A percentile compares a stretch with the other conserved stretches of the same genome.
Evolutionary conservation across 2,797 vertebrate species (phyloP).

Genomic region (Cephalopachus bancanus): DNA sequence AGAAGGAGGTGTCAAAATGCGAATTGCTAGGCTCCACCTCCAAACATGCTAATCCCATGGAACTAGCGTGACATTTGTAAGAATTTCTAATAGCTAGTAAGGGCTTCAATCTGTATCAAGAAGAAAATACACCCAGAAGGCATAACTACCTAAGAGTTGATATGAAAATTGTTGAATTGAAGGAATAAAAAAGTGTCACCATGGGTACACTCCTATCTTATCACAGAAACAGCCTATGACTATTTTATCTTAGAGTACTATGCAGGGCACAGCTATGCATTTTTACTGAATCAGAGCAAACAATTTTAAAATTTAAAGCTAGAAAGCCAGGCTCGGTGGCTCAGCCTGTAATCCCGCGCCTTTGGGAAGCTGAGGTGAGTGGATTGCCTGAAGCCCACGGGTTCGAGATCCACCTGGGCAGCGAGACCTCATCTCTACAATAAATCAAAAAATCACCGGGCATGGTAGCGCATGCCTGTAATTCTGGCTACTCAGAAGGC

Average conservation of each 20-base stretch:
- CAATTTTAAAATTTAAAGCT: not conserved
- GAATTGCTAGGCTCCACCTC: not conserved
- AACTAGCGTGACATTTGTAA: not conserved
- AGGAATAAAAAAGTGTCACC: not conserved
- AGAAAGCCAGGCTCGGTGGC: no score
- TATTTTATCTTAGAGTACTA: not conserved
- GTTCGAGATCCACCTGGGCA: no score
- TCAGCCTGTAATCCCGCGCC: no score
- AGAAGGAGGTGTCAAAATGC: not conserved
- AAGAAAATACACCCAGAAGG: not conserved
- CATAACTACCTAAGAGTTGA: not conserved
- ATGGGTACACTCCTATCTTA: not conserved
- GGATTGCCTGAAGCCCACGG: no score
- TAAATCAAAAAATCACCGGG: no score
- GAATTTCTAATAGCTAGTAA: not conserved
- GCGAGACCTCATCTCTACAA: no score
- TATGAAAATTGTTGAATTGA: not conserved
- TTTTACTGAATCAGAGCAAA: constrained; percentile 13
- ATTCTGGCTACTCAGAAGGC: no score
- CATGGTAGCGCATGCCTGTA: no score
- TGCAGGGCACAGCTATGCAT: not conserved
- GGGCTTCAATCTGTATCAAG: not conserved
- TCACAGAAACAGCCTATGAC: not conserved
- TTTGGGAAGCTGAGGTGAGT: no score
- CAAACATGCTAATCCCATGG: not conserved